Evolutionary conservation across 2,888 invertebrate genomes (phyloP).

Genomic region (Vesta saturnalis): DNA sequence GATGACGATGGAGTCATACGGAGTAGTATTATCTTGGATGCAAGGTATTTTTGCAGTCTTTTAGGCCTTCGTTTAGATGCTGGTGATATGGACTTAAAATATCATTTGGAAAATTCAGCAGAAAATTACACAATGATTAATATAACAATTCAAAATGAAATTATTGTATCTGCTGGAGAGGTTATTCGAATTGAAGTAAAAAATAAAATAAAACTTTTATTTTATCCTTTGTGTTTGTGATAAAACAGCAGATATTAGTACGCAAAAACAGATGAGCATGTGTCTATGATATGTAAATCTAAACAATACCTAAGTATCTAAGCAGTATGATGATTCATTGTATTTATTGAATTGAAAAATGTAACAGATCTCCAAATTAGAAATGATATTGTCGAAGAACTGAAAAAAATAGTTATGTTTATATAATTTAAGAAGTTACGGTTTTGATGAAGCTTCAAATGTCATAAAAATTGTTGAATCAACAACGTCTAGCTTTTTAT

Average conservation of each 20-base stretch:
- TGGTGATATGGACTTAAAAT: slow-evolving; percentile 3
- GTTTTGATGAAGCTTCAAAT: neutral
- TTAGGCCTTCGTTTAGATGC: neutral
- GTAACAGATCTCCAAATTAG: too few relatives aligned
- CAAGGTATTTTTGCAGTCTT: slow-evolving; percentile 2
- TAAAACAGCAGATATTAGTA: slow-evolving; percentile 12
- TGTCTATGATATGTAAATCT: too few relatives aligned
- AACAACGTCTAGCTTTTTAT: slow-evolving; percentile 16
- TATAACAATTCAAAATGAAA: slow-evolving; percentile 11
- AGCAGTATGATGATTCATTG: too few relatives aligned
- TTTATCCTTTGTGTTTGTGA: slow-evolving; percentile 14
- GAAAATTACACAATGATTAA: slow-evolving; percentile 5
- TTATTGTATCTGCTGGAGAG: neutral
- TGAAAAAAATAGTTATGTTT: too few relatives aligned
- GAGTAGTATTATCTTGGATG: neutral
- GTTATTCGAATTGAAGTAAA: neutral
- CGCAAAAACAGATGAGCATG: slow-evolving; percentile 8
- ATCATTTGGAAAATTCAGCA: neutral
- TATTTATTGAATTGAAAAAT: too few relatives aligned
- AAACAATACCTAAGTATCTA: too few relatives aligned
- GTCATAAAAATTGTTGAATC: neutral
- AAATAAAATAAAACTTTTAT: slow-evolving; percentile 3
- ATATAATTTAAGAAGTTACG: neutral
- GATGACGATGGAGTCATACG: too few relatives aligned
- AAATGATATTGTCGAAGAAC: too few relatives aligned